Conservation (phyloP, 2,888 invertebrate genomes). For the Ametastegia equiseti region DNA sequence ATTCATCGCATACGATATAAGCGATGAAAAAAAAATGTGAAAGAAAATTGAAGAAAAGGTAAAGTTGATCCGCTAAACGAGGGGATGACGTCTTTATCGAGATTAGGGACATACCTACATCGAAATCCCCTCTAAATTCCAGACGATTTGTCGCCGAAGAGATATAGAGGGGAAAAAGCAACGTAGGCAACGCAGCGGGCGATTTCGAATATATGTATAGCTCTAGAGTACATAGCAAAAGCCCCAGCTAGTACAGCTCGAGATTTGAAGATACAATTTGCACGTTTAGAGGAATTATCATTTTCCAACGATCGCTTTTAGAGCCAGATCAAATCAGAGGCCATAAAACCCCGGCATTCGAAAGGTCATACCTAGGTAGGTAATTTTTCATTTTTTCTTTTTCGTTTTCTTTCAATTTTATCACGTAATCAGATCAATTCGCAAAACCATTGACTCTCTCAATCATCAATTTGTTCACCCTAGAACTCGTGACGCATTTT, state of each 20-base stretch:
- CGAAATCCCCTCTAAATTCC: neutral
- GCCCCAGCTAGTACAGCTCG: neutral
- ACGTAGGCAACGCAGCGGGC: no score
- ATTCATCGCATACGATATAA: no score
- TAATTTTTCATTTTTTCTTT: no score
- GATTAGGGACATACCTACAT: neutral
- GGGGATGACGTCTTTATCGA: neutral
- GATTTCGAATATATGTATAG: no score
- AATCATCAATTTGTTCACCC: no score
- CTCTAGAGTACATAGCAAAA: neutral
- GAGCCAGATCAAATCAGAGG: neutral
- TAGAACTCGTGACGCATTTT: no score
- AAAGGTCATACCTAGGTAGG: neutral
- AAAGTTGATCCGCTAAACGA: neutral
- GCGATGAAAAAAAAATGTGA: no score
- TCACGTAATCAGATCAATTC: no score
- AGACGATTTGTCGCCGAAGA: neutral
- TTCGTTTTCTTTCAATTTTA: no score
- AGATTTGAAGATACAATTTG: neutral
- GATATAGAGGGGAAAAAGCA: neutral
- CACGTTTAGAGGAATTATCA: neutral
- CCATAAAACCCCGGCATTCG: neutral
- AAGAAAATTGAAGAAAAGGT: neutral
- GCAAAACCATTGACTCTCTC: no score
- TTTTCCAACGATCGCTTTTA: neutral